A percentile compares a stretch with the other conserved stretches of the same genome.
These are phyloP conservation scores for Molothrus ater DNA, from an alignment of 2,797 vertebrate species.

Conservation along the genomic window DNA sequence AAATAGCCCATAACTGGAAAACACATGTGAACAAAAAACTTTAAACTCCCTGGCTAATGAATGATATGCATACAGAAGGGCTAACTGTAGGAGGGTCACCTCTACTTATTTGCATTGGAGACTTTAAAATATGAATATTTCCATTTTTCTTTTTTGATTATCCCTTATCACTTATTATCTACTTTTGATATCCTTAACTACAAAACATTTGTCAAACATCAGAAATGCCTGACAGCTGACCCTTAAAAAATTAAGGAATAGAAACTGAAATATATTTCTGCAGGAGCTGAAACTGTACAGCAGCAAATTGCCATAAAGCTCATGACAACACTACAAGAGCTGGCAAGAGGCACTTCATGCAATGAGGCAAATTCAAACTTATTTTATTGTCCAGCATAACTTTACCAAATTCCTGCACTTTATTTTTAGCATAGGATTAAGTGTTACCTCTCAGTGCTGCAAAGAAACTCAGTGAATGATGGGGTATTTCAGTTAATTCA, in stretches of 20 bases:
- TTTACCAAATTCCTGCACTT: not conserved
- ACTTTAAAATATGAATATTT: not conserved
- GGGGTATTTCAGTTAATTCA: not conserved
- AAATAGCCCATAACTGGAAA: not conserved
- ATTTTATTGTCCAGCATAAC: not conserved
- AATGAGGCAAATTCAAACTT: not conserved
- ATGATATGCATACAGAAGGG: not conserved
- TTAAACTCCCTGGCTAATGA: not conserved
- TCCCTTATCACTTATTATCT: not conserved
- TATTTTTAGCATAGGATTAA: conserved; percentile 9
- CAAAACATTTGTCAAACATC: not conserved
- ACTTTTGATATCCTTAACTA: not conserved
- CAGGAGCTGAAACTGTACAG: not conserved
- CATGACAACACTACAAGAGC: not conserved
- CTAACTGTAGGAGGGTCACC: not conserved
- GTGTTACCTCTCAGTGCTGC: not conserved
- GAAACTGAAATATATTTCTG: not conserved
- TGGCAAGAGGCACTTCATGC: not conserved
- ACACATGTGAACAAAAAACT: not conserved
- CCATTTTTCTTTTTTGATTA: not conserved
- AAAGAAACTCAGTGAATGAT: not conserved
- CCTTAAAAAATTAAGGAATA: not conserved
- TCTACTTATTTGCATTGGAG: not conserved
- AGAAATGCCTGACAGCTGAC: not conserved
- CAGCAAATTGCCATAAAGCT: not conserved